A percentile compares a stretch with the other conserved stretches of the same genome.
These are phyloP conservation scores for Etheostoma perlongum DNA, from an alignment of 2,797 vertebrate species.

Conservation along the genomic window DNA sequence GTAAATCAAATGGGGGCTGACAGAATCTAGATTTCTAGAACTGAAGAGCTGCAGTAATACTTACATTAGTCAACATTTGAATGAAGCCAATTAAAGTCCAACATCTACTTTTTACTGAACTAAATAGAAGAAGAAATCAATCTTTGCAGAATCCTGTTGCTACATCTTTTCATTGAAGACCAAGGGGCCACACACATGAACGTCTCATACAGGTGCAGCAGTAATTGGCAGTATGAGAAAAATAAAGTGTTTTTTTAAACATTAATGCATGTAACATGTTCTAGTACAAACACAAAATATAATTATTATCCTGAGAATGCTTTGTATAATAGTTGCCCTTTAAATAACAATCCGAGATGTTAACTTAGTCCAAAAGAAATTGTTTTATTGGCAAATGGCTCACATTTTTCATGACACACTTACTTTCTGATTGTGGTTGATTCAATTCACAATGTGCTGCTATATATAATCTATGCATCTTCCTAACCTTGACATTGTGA, in stretches of 20 bases:
- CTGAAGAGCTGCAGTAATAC: slow-evolving; percentile 7
- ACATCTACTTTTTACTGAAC: slow-evolving; percentile 6
- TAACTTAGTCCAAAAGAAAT: no score
- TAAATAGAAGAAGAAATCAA: not conserved
- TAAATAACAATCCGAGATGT: no score
- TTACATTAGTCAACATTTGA: not conserved
- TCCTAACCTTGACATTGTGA: not conserved
- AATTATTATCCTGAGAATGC: no score
- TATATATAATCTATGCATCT: not conserved
- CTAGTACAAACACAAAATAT: no score
- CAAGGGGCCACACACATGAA: no score
- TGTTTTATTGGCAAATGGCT: no score
- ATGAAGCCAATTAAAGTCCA: slow-evolving; percentile 22
- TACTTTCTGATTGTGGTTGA: not conserved
- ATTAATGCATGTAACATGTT: no score
- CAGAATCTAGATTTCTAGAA: slow-evolving; percentile 16
- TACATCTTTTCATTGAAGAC: not conserved
- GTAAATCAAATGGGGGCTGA: slow-evolving; percentile 3
- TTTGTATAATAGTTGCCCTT: no score
- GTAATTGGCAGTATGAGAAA: no score
- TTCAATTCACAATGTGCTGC: no score
- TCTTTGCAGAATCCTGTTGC: not conserved
- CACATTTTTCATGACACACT: not conserved
- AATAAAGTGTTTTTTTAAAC: no score
- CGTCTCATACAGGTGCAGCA: no score